phyloP scores from a whole-genome alignment of 1,140 invertebrate species.

The Sarcophaga bullata region DNA sequence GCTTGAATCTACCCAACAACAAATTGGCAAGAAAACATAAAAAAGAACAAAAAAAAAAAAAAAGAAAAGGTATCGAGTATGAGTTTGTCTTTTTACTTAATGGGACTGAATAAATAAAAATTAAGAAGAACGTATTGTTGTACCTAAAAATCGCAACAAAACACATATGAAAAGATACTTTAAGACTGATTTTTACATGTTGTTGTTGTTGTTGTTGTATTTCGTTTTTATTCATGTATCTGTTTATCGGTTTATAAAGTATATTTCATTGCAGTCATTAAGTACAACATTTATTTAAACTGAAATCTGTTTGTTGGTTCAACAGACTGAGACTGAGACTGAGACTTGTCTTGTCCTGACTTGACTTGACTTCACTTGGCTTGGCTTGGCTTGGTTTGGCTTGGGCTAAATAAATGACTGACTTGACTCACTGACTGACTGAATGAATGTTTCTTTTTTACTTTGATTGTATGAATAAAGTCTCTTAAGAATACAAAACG shows the following conservation, averaged over 20 bases:
- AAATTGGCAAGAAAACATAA: conserved; percentile 25
- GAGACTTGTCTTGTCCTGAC: too few species aligned
- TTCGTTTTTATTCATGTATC: too few species aligned
- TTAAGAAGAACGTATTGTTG: background rate
- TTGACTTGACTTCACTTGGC: too few species aligned
- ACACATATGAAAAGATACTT: conserved; percentile 23
- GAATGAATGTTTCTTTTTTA: too few species aligned
- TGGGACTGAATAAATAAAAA: conserved; percentile 14
- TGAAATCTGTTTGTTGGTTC: conserved; percentile 31
- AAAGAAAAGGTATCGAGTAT: background rate
- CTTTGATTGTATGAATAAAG: background rate
- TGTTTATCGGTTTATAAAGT: conserved; percentile 38
- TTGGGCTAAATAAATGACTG: too few species aligned
- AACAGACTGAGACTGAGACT: background rate
- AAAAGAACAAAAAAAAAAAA: background rate
- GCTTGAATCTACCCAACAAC: background rate
- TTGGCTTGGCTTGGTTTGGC: too few species aligned
- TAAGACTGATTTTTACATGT: background rate
- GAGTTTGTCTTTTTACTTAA: background rate
- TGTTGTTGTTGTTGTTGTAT: too few species aligned
- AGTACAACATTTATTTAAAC: conserved; percentile 40
- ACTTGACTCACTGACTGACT: too few species aligned
- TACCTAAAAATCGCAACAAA: too few species aligned
- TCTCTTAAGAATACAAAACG: background rate
- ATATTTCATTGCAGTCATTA: conserved; percentile 40